Conservation (phyloP, 2,113 vertebrate genomes). For the Burhinus bistriatus region DNA sequence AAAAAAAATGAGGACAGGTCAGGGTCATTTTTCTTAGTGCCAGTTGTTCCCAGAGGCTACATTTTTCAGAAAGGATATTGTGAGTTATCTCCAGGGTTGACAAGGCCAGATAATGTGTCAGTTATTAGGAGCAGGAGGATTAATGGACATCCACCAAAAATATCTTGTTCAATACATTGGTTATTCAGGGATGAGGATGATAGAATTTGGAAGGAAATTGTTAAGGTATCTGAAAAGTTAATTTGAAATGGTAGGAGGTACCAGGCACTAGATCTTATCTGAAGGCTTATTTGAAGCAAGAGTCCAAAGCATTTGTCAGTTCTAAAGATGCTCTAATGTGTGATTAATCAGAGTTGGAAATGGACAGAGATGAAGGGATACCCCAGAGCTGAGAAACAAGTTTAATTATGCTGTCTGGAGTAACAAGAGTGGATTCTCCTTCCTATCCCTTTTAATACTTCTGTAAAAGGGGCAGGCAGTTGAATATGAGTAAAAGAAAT, state of each 20-base stretch:
- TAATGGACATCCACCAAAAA: slow-evolving; percentile 30
- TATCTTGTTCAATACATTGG: background rate
- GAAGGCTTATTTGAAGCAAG: slow-evolving; percentile 10
- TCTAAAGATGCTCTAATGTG: background rate
- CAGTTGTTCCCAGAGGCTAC: background rate
- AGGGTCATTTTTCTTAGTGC: slow-evolving; percentile 9
- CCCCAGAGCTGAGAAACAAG: background rate
- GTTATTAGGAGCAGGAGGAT: slow-evolving; percentile 15
- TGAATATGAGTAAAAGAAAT: background rate
- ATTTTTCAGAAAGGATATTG: slow-evolving; percentile 16
- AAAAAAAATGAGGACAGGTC: background rate
- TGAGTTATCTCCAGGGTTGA: slow-evolving; percentile 30
- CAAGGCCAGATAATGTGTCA: background rate
- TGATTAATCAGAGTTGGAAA: background rate
- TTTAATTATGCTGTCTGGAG: background rate
- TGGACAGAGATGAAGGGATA: background rate
- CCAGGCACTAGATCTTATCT: slow-evolving; percentile 21
- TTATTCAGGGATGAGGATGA: background rate
- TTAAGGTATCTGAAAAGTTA: slow-evolving; percentile 34
- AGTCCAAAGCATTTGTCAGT: background rate
- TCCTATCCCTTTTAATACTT: background rate
- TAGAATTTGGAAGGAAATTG: slow-evolving; percentile 10
- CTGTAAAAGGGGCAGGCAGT: background rate
- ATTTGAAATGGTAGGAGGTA: slow-evolving; percentile 20
- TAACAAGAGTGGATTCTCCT: background rate